Evolutionary conservation across 2,888 invertebrate species (phyloP).

Genomic region (Trypoxylon attenuatum): DNA sequence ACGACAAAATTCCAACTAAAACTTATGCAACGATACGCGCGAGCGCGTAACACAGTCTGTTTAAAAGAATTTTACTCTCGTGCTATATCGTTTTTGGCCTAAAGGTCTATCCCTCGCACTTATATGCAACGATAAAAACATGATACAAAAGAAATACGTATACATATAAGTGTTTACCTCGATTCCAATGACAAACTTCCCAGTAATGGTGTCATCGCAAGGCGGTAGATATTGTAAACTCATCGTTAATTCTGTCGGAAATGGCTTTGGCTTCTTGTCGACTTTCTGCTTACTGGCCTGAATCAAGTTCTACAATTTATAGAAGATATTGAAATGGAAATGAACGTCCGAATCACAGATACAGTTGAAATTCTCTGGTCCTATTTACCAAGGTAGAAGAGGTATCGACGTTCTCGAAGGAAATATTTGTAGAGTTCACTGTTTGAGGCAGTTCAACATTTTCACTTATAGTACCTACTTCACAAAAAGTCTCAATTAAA

Average conservation of each 20-base stretch:
- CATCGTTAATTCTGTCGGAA: constrained; percentile 70
- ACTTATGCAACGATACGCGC: background rate
- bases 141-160: no score
- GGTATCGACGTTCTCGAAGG: constrained; percentile 52
- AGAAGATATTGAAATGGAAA: no score
- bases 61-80: background rate
- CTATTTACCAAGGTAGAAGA: constrained; percentile 63
- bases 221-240: constrained; percentile 70
- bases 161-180: constrained; percentile 61
- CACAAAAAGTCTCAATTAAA: no score
- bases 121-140: no score
- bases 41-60: background rate
- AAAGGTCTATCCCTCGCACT: no score
- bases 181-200: constrained; percentile 70
- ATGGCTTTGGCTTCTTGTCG: constrained; percentile 60
- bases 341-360: no score
- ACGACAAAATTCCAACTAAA: background rate
- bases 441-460: constrained; percentile 52
- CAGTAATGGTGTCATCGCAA: constrained; percentile 61
- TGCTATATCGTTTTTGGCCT: no score
- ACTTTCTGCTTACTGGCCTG: constrained; percentile 59
- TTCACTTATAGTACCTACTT: constrained; percentile 67
- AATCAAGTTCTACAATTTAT: constrained; percentile 60
- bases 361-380: no score
- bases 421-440: constrained; percentile 57